A percentile compares a stretch with the other conserved stretches of the same genome.
Conservation (phyloP, 2,888 invertebrate species). For the Ophioninae sp. region DNA sequence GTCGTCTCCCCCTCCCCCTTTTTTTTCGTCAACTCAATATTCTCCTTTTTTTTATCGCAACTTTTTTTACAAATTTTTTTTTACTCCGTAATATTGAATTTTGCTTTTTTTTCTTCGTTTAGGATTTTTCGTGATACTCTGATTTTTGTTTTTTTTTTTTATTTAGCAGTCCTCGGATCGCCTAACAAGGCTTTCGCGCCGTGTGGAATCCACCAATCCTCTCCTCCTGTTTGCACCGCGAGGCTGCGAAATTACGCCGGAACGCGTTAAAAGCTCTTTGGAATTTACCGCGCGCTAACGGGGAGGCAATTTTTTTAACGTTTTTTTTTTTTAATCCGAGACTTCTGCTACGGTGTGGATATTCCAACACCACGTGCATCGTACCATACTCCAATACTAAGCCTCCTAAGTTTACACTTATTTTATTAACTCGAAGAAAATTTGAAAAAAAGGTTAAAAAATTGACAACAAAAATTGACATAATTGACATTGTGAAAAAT, state of each 20-base stretch:
- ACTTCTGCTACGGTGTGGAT: neutral
- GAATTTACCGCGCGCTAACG: slow-evolving; percentile 45
- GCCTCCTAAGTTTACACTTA: too few relatives aligned
- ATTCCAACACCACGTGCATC: neutral
- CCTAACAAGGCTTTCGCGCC: slow-evolving; percentile 47
- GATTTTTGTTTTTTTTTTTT: neutral
- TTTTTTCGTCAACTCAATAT: neutral
- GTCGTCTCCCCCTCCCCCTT: neutral
- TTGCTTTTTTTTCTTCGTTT: neutral
- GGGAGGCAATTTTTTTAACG: too few relatives aligned
- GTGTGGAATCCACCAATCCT: slow-evolving; percentile 22
- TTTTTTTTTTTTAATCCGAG: too few relatives aligned
- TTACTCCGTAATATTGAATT: too few relatives aligned
- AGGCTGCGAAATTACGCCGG: slow-evolving; percentile 55
- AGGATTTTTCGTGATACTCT: too few relatives aligned
- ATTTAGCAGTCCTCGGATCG: slow-evolving; percentile 44
- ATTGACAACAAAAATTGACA: too few relatives aligned
- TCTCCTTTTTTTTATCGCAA: too few relatives aligned
- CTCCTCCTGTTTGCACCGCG: neutral
- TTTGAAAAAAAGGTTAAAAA: too few relatives aligned
- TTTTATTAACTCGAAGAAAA: too few relatives aligned
- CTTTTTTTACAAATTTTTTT: neutral
- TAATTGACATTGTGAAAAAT: too few relatives aligned
- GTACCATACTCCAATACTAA: too few relatives aligned
- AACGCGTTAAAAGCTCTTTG: slow-evolving; percentile 60